These are phyloP conservation scores for Parnassius smintheus DNA, from an alignment of 2,888 invertebrate genomes.

Conservation along the genomic window DNA sequence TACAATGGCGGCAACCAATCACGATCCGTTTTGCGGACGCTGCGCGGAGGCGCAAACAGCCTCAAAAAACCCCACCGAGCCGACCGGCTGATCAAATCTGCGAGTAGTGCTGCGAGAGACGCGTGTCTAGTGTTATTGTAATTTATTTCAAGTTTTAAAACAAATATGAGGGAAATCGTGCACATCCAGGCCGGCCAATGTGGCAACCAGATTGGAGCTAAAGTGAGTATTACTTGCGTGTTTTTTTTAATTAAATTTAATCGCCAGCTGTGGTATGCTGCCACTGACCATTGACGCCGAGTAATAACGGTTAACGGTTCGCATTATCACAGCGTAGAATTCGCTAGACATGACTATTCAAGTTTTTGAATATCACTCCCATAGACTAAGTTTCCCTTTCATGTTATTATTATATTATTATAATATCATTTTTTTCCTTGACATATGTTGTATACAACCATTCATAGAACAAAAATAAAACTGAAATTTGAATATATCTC, in stretches of 20 bases:
- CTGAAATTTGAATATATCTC: constrained; percentile 45
- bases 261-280: constrained; percentile 19
- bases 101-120: constrained; percentile 70
- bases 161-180: constrained; percentile 91
- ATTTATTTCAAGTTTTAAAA: constrained; percentile 66
- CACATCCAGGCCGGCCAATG: constrained; percentile 92
- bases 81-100: constrained; percentile 60
- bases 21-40: constrained; percentile 42
- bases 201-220: constrained; percentile 89
- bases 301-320: constrained; percentile 14
- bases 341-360: constrained; percentile 11
- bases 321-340: constrained; percentile 9
- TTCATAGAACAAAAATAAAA: constrained; percentile 47
- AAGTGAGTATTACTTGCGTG: constrained; percentile 25
- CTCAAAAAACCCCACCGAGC: constrained; percentile 73
- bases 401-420: not conserved
- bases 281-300: not conserved
- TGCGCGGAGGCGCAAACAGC: constrained; percentile 72
- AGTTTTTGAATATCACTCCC: not conserved
- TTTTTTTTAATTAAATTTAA: constrained; percentile 27
- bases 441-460: constrained; percentile 50
- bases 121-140: constrained; percentile 69
- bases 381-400: no score
- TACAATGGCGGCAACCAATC: constrained; percentile 56
- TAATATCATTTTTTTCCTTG: constrained; percentile 28